Evolutionary conservation across 2,797 vertebrate species (phyloP).

Genomic region (Xiphophorus birchmanni): DNA sequence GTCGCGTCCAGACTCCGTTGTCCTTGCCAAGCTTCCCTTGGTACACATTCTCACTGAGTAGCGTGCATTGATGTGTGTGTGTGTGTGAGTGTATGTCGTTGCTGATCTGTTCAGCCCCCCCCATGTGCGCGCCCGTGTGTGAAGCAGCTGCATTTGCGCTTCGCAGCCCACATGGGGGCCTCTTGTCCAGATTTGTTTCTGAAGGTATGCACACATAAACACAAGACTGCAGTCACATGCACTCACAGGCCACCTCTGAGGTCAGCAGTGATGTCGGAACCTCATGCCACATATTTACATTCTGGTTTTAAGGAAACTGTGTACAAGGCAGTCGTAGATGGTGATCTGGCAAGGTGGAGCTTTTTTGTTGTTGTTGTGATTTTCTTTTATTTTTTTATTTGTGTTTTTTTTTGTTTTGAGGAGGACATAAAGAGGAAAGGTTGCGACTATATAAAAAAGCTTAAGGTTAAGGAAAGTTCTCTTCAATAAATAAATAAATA

Average conservation of each 20-base stretch:
- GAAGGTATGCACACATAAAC: slow-evolving; percentile 17
- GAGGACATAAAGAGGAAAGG: slow-evolving; percentile 19
- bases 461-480: slow-evolving; percentile 48
- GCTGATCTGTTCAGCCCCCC: slow-evolving; percentile 37
- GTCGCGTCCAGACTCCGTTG: slow-evolving; percentile 64
- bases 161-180: slow-evolving; percentile 26
- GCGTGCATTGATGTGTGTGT: slow-evolving; percentile 6
- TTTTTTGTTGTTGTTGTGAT: slow-evolving; percentile 19
- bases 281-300: slow-evolving; percentile 75
- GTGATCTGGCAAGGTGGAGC: slow-evolving; percentile 69
- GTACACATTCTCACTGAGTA: slow-evolving; percentile 52
- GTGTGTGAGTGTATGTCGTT: slow-evolving; percentile 11
- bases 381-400: slow-evolving; percentile 16
- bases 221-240: slow-evolving; percentile 37
- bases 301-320: slow-evolving; percentile 81
- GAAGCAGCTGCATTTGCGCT: slow-evolving; percentile 20
- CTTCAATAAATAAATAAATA: slow-evolving; percentile 80
- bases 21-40: slow-evolving; percentile 67
- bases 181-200: slow-evolving; percentile 13
- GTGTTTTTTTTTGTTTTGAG: slow-evolving; percentile 11
- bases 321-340: slow-evolving; percentile 82
- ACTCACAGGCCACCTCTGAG: slow-evolving; percentile 54
- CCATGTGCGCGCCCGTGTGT: slow-evolving; percentile 14
- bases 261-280: slow-evolving; percentile 56
- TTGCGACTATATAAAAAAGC: slow-evolving; percentile 45